Evolutionary conservation across 2,113 vertebrate genomes (phyloP).

Genomic region (Hippocampus abdominalis): DNA sequence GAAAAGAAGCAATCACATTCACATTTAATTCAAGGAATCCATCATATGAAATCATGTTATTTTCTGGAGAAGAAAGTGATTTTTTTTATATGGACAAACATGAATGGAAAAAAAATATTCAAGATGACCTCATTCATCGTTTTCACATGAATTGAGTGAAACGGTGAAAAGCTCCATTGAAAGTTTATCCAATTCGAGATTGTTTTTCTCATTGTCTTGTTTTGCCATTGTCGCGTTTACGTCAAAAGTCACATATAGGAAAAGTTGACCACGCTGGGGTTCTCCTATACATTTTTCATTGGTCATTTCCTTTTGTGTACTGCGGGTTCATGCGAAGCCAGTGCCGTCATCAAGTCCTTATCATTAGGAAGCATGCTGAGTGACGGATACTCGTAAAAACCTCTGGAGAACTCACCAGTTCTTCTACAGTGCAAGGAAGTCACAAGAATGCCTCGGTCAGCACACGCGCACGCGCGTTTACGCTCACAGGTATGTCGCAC

Average conservation of each 20-base stretch:
- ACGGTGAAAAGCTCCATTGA: no score
- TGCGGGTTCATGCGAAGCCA: constrained; percentile 9
- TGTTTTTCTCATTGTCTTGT: no score
- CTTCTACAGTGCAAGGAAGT: constrained; percentile 25
- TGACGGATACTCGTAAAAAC: constrained; percentile 41
- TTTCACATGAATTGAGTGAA: no score
- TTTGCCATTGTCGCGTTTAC: no score
- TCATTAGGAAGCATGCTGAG: constrained; percentile 54
- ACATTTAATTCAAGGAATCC: no score
- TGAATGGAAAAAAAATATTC: no score
- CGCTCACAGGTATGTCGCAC: constrained; percentile 26
- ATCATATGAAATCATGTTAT: no score
- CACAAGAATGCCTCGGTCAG: constrained; percentile 25
- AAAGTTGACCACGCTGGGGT: background rate
- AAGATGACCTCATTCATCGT: no score
- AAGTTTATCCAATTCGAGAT: no score
- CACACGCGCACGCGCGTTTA: constrained; percentile 12
- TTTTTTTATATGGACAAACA: no score
- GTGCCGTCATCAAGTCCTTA: constrained; percentile 40
- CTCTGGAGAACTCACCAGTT: constrained; percentile 15
- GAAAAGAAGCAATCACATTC: no score
- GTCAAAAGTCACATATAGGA: background rate
- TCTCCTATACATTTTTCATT: background rate
- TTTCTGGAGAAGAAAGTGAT: no score
- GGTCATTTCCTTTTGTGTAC: background rate